phyloP scores from a whole-genome alignment of 2,888 invertebrate species.

The Ditylenchus weischeri region DNA sequence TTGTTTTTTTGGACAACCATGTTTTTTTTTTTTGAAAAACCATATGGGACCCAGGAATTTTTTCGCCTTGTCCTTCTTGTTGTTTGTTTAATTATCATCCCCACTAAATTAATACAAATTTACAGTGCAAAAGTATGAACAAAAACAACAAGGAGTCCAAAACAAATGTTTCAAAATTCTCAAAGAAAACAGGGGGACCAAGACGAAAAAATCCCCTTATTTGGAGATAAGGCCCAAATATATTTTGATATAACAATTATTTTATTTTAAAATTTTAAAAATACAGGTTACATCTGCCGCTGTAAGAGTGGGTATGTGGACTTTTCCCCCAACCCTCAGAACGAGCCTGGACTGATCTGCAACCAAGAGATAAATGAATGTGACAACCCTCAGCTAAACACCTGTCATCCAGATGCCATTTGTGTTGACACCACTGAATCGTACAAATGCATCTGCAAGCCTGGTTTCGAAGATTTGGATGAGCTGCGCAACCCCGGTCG shows the following conservation, averaged over 20 bases:
- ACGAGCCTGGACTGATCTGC: slow-evolving; percentile 51
- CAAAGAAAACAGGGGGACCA: no score
- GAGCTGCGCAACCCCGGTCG: slow-evolving; percentile 58
- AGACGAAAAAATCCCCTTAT: no score
- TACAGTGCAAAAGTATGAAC: no score
- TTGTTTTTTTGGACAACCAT: no score
- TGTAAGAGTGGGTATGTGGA: slow-evolving; percentile 58
- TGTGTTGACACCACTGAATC: slow-evolving; percentile 56
- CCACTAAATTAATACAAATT: no score
- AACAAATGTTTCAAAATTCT: no score
- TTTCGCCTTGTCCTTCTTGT: no score
- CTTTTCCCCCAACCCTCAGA: slow-evolving; percentile 56
- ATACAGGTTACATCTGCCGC: slow-evolving; percentile 50
- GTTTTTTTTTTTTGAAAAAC: no score
- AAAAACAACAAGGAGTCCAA: no score
- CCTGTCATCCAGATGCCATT: slow-evolving; percentile 52
- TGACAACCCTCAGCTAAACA: slow-evolving; percentile 45
- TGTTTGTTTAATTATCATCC: no score
- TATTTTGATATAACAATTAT: background rate
- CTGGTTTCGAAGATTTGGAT: slow-evolving; percentile 55
- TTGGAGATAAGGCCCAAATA: no score
- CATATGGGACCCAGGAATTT: no score
- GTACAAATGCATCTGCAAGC: slow-evolving; percentile 45
- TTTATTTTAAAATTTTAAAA: background rate
- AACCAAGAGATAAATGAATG: slow-evolving; percentile 56